Conservation (phyloP, 2,797 vertebrate species). For the Phrynocephalus forsythii region DNA sequence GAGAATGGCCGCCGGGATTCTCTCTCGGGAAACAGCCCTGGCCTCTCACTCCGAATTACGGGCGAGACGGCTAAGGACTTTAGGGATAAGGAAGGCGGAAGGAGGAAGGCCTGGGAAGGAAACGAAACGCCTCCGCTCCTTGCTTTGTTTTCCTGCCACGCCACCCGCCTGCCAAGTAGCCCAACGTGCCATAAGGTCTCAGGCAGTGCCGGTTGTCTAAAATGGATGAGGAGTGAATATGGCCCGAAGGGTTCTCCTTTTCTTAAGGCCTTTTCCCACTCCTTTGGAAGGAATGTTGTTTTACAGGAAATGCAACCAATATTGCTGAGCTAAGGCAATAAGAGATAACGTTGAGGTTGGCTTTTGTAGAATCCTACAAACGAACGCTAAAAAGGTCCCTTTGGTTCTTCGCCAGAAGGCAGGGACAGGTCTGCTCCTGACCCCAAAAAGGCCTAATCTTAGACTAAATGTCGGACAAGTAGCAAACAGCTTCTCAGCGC, state of each 20-base stretch:
- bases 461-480: no score
- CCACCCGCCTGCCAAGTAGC: not conserved
- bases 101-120: not conserved
- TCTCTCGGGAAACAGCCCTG: not conserved
- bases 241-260: not conserved
- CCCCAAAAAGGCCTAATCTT: no score
- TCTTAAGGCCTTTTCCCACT: not conserved
- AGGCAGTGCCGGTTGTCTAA: not conserved
- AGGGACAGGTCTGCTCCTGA: not conserved
- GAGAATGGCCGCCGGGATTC: fast-evolving
- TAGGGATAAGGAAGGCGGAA: no score
- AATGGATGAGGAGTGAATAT: not conserved
- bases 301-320: not conserved
- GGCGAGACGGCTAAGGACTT: no score
- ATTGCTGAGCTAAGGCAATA: not conserved
- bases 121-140: no score
- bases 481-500: not conserved
- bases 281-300: not conserved
- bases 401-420: not conserved
- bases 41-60: not conserved
- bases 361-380: no score
- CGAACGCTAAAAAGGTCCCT: not conserved
- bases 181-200: not conserved
- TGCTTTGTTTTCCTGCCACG: not conserved
- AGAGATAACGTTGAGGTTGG: not conserved